A percentile compares a stretch with the other conserved stretches of the same genome.
phyloP scores from a whole-genome alignment of 1,140 invertebrate genomes.

The Lordiphosa clarofinis region DNA sequence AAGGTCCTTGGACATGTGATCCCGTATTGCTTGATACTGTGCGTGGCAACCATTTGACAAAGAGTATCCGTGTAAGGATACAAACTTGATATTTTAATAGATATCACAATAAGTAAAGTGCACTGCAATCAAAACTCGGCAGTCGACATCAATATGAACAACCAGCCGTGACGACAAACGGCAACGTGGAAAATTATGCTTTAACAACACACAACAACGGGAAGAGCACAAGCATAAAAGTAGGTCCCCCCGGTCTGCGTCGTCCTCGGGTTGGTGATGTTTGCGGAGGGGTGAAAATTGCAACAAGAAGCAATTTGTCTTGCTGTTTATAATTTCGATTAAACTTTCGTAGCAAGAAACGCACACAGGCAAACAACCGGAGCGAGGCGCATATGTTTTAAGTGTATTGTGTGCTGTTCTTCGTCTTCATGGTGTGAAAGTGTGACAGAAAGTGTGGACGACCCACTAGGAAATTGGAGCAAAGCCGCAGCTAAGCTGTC shows the following conservation, averaged over 20 bases:
- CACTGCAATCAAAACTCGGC: conserved; percentile 4
- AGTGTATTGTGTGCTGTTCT: conserved; percentile 21
- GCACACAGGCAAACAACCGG: conserved; percentile 24
- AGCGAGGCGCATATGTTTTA: conserved; percentile 16
- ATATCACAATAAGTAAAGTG: conserved; percentile 21
- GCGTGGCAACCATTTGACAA: too few relatives aligned
- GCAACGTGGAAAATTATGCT: conserved; percentile 40
- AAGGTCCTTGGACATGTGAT: too few relatives aligned
- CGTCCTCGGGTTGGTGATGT: neutral
- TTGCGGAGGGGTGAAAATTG: conserved; percentile 50
- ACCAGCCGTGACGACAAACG: conserved; percentile 45
- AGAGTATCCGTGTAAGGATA: too few relatives aligned
- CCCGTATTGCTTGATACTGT: too few relatives aligned
- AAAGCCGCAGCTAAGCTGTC: conserved; percentile 71
- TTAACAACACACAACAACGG: conserved; percentile 7
- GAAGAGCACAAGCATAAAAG: conserved; percentile 23
- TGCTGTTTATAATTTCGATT: conserved; percentile 77
- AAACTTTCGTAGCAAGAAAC: conserved; percentile 61
- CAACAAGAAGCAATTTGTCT: conserved; percentile 76
- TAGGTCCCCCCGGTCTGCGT: neutral
- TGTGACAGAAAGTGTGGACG: conserved; percentile 67
- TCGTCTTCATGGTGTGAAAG: conserved; percentile 39
- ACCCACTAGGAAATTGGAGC: conserved; percentile 73
- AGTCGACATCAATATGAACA: conserved; percentile 12
- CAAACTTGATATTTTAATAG: too few relatives aligned